phyloP scores from a whole-genome alignment of 2,797 vertebrate genomes.

The Cuniculus paca region DNA sequence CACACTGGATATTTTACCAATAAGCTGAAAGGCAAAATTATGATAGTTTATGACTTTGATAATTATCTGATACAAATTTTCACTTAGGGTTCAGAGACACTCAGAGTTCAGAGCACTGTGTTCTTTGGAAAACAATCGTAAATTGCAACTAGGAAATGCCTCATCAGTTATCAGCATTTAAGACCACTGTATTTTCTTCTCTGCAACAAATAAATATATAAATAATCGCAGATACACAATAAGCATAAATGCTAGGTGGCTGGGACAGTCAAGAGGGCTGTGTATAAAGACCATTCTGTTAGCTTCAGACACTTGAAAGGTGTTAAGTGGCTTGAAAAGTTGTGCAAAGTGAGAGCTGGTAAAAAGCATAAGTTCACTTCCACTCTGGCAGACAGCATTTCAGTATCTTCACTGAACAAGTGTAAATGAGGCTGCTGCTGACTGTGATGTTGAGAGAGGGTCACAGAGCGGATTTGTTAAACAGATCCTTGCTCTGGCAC shows the following conservation, averaged over 20 bases:
- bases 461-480: neutral
- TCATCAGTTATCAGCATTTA: conserved; percentile 67
- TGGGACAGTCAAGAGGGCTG: conserved; percentile 67
- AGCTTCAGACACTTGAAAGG: conserved; percentile 86
- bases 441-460: conserved; percentile 71
- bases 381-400: neutral
- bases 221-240: neutral
- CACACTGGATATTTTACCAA: neutral
- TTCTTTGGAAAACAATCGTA: conserved; percentile 21
- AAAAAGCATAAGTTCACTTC: conserved; percentile 71
- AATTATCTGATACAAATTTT: conserved; percentile 10
- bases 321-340: conserved; percentile 86
- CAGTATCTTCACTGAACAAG: conserved; percentile 60
- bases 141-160: neutral
- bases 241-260: conserved; percentile 75
- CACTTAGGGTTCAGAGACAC: neutral
- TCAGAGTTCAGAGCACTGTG: conserved; percentile 25
- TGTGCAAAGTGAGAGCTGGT: conserved; percentile 81
- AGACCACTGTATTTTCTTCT: conserved; percentile 76
- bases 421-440: conserved; percentile 65
- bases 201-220: conserved; percentile 44
- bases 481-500: neutral
- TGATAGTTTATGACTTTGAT: conserved; percentile 54
- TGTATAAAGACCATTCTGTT: conserved; percentile 76
- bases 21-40: conserved; percentile 67